Evolutionary conservation across 2,797 vertebrate species (phyloP).

Genomic region (Spinus pinus): DNA sequence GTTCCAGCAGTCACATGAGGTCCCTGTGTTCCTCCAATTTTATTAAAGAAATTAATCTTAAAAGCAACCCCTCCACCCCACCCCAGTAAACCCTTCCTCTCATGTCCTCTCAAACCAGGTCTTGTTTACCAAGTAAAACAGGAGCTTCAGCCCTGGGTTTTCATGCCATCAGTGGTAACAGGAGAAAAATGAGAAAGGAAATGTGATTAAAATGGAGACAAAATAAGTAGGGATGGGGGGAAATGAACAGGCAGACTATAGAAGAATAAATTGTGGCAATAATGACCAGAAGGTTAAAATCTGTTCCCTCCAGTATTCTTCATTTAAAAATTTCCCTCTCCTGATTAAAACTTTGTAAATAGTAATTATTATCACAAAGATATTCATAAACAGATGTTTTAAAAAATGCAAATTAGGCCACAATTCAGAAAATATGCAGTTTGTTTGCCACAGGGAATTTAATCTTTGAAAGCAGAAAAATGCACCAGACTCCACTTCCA

Average conservation of each 20-base stretch:
- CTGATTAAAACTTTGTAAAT: constrained; percentile 60
- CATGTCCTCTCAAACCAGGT: neutral
- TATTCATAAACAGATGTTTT: constrained; percentile 65
- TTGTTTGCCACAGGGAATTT: constrained; percentile 20
- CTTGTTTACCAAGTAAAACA: neutral
- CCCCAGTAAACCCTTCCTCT: neutral
- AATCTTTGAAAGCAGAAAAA: constrained; percentile 44
- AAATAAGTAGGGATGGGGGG: neutral
- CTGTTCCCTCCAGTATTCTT: constrained; percentile 14
- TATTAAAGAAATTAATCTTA: neutral
- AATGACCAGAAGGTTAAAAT: constrained; percentile 38
- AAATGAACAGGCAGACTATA: neutral
- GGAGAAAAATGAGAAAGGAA: neutral
- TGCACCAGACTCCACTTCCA: constrained; percentile 1
- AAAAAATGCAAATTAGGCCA: constrained; percentile 50
- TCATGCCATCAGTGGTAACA: neutral
- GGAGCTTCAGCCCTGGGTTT: neutral
- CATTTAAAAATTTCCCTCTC: constrained; percentile 27
- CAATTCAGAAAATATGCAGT: constrained; percentile 19
- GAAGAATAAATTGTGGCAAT: neutral
- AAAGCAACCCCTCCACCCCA: neutral
- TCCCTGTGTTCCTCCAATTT: neutral
- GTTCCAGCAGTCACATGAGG: neutral
- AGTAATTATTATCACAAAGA: constrained; percentile 65
- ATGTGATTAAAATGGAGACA: neutral